These are phyloP conservation scores for Leptopilina syphax DNA, from an alignment of 2,888 invertebrate species.

Conservation along the genomic window DNA sequence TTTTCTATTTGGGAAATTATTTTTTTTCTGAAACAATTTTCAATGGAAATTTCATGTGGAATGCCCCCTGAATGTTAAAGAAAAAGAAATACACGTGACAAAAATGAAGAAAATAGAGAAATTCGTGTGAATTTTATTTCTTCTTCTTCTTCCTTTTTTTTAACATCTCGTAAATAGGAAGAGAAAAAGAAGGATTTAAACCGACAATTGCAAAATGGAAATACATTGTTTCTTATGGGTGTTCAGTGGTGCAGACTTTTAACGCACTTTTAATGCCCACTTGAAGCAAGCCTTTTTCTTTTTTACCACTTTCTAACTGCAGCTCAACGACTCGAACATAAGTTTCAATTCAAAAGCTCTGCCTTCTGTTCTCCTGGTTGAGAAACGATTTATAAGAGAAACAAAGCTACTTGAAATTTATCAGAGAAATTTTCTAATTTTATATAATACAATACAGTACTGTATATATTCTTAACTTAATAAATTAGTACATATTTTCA, in stretches of 20 bases:
- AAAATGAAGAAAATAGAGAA: too few species aligned
- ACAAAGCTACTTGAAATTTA: neutral
- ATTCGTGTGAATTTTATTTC: neutral
- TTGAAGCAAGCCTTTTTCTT: neutral
- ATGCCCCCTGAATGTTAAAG: too few species aligned
- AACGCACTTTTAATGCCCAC: conserved; percentile 25
- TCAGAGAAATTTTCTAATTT: neutral
- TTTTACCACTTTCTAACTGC: conserved; percentile 25
- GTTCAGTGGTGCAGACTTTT: neutral
- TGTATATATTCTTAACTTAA: neutral
- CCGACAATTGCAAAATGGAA: neutral
- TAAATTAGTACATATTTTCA: neutral
- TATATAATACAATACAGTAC: too few species aligned
- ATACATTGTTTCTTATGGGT: conserved; percentile 15
- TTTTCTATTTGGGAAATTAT: too few species aligned
- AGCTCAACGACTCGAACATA: neutral
- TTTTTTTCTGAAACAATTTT: too few species aligned
- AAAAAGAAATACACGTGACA: too few species aligned
- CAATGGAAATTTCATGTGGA: too few species aligned
- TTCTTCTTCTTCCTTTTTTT: neutral
- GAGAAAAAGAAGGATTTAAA: neutral
- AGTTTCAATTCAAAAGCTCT: conserved; percentile 11
- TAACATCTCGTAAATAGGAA: neutral
- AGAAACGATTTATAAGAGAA: neutral
- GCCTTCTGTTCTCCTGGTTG: too few species aligned